Evolutionary conservation across 2,797 vertebrate species (phyloP).

Genomic region (Onychomys leucogaster): DNA sequence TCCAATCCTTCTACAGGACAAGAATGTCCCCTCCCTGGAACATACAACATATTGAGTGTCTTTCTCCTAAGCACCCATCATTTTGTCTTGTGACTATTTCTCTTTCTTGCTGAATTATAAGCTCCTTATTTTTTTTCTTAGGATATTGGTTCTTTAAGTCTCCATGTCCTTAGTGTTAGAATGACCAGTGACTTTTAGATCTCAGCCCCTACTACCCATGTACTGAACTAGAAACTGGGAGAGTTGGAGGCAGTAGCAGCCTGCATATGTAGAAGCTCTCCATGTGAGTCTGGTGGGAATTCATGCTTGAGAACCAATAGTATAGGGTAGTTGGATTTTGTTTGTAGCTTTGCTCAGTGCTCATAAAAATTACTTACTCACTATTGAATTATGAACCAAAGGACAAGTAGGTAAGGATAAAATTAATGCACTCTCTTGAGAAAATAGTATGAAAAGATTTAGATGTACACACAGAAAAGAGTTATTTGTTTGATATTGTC

Average conservation of each 20-base stretch:
- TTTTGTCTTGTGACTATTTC: neutral
- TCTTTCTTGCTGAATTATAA: neutral
- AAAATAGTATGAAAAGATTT: neutral
- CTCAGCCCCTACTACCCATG: neutral
- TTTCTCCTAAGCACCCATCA: neutral
- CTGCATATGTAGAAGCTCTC: neutral
- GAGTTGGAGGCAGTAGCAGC: neutral
- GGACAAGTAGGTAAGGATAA: neutral
- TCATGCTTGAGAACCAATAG: neutral
- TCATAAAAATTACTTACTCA: neutral
- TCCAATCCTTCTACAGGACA: neutral
- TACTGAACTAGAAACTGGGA: neutral
- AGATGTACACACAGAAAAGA: neutral
- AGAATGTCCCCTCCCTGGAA: neutral
- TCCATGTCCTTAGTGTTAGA: neutral
- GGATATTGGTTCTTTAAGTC: neutral
- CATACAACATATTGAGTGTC: neutral
- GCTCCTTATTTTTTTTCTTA: neutral
- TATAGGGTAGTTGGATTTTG: conserved; percentile 2
- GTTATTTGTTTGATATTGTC: neutral
- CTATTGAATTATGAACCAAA: neutral
- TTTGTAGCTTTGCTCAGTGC: neutral
- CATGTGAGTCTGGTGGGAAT: neutral
- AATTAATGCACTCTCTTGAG: neutral
- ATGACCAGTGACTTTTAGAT: neutral